phyloP scores from a whole-genome alignment of 2,797 vertebrate genomes.

The Galagoides demidoff region DNA sequence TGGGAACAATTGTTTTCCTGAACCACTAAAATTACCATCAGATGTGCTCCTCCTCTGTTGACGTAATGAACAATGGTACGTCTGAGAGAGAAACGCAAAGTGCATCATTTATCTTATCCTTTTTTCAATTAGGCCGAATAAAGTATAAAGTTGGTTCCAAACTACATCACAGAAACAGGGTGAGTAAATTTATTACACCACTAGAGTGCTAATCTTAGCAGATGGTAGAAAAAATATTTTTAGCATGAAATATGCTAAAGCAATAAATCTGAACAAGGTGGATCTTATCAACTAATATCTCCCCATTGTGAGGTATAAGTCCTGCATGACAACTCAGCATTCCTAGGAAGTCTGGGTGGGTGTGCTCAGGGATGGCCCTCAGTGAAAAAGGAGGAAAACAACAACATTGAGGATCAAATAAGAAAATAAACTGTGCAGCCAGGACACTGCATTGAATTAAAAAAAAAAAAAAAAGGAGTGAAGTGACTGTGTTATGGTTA shows the following conservation, averaged over 20 bases:
- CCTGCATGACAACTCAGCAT: constrained; percentile 86
- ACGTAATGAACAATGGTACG: constrained; percentile 88
- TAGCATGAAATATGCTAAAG: constrained; percentile 90
- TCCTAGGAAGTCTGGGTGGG: constrained; percentile 83
- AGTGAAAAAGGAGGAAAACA: constrained; percentile 78
- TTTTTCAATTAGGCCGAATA: constrained; percentile 89
- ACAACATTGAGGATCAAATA: constrained; percentile 76
- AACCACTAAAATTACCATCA: constrained; percentile 88
- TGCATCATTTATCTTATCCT: constrained; percentile 90
- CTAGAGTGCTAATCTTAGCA: constrained; percentile 90
- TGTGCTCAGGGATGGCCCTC: constrained; percentile 72
- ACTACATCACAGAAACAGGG: constrained; percentile 87
- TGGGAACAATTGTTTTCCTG: constrained; percentile 87
- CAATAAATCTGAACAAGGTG: constrained; percentile 89
- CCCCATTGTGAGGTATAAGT: constrained; percentile 88
- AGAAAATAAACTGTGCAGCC: constrained; percentile 70
- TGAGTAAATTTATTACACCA: constrained; percentile 90
- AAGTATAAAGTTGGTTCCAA: constrained; percentile 87
- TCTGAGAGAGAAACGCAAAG: constrained; percentile 88
- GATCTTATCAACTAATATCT: constrained; percentile 89
- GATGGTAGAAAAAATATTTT: constrained; percentile 89
- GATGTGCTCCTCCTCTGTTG: constrained; percentile 86
- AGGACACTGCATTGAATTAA: background rate
- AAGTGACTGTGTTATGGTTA: background rate
- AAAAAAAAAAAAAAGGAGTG: background rate